Conservation (phyloP, 2,113 vertebrate genomes). For the Sphaerodactylus townsendi region DNA sequence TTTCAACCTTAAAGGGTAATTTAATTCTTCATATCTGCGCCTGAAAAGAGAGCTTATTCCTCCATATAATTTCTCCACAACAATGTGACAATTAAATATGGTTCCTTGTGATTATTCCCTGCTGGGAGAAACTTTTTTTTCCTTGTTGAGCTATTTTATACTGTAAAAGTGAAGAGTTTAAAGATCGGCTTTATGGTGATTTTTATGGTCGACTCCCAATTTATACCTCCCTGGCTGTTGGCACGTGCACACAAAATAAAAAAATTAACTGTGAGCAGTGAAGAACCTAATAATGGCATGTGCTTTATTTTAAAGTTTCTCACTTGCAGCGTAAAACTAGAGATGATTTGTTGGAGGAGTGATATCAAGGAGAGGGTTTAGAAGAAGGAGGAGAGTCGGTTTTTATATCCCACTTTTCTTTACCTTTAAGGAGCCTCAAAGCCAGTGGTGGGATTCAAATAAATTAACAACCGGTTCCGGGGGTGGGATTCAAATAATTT, state of each 20-base stretch:
- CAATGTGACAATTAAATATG: slow-evolving; percentile 21
- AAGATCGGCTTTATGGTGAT: slow-evolving; percentile 26
- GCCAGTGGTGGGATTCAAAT: too few relatives aligned
- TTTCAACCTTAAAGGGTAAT: background rate
- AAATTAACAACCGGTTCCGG: too few relatives aligned
- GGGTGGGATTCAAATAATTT: too few relatives aligned
- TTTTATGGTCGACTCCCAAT: slow-evolving; percentile 15
- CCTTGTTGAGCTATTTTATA: slow-evolving; percentile 29
- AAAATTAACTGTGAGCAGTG: slow-evolving; percentile 13
- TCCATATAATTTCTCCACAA: slow-evolving; percentile 27
- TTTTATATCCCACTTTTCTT: too few relatives aligned
- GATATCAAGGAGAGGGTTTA: background rate
- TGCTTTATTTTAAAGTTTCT: background rate
- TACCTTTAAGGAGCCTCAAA: too few relatives aligned
- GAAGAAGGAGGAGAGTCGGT: too few relatives aligned
- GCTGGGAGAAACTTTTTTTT: slow-evolving; percentile 16
- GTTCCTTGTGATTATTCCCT: slow-evolving; percentile 28
- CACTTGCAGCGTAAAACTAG: slow-evolving; percentile 3
- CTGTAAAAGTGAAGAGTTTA: slow-evolving; percentile 26
- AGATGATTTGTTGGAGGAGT: background rate
- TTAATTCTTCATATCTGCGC: background rate
- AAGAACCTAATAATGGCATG: background rate
- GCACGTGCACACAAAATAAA: background rate
- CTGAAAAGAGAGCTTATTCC: slow-evolving; percentile 32
- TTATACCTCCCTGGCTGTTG: slow-evolving; percentile 24